Base-by-base conservation (phyloP, 2,888 invertebrate species). In the Chalcis sispes region DNA sequence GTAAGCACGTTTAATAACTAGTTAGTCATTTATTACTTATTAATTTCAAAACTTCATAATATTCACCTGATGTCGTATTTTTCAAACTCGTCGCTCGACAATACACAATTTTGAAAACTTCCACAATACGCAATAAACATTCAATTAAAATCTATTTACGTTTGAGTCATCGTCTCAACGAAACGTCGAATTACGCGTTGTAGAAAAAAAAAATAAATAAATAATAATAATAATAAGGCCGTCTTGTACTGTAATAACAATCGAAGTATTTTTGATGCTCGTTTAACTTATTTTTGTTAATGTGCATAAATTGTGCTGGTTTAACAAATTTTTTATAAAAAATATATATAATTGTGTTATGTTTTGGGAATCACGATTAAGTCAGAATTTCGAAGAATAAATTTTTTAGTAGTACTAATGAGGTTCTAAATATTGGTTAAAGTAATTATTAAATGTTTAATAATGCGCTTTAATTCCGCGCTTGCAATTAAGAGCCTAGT, bases 121-220 rank as follows among this genome's bases (percentile, higher is more conserved):
- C 69, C 23, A 48, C 58, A 46, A n/a, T 59, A 67, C 15, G 58
- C 46, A 67, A 42, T 67, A n/a, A 46, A 58, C 46, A 58, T 59
- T 69, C 48, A 69, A 69, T 69, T 69, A 69, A 69, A 69, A 32
- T 13, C n/a, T 29, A 48, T 58, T 48, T 69, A 48, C 27, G 46
- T n/a, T 20, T 18, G 4, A 66, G 20, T 27, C 18, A 40, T 32
- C 13, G 23, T n/a, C 52, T 15, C 20, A 40, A 27, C n/a, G 25
- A 54, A 54, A 25, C 65, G 27, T 54, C n/a, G 10, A 66, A 54
- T 54, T 54, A 54, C 18, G 65, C n/a, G n/a, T 40, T n/a, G 32
- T 36, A 54, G 54, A 36, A n/a, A n/a, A n/a, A n/a, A n/a, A n/a
- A n/a, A n/a, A n/a, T n/a, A n/a, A n/a, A n/a, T n/a, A n/a, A n/a